Evolutionary conservation across 2,113 vertebrate genomes (phyloP).

Genomic region (Apeltes quadracus): DNA sequence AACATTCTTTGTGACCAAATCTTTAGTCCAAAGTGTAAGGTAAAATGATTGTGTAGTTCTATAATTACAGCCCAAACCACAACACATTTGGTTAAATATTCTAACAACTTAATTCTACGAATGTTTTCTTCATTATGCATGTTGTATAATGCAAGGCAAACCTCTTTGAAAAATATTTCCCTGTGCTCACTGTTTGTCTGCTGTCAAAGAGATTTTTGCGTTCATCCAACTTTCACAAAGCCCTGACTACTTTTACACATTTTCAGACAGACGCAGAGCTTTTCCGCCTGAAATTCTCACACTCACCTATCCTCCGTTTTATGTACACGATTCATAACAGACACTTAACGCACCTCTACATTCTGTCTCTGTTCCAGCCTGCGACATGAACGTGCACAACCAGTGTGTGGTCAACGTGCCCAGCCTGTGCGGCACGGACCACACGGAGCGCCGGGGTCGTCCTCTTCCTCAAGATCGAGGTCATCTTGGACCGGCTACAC

Average conservation of each 20-base stretch:
- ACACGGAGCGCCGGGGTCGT: constrained; percentile 94
- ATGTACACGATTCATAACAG: neutral
- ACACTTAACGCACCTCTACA: neutral
- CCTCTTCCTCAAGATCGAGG: constrained; percentile 93
- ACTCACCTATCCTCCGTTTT: neutral
- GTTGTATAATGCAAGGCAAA: neutral
- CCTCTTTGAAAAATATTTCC: neutral
- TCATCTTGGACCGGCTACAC: constrained; percentile 87
- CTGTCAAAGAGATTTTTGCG: neutral
- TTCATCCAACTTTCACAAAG: neutral
- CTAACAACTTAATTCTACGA: neutral
- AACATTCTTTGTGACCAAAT: neutral
- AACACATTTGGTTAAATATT: neutral
- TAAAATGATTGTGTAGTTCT: no score
- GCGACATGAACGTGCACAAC: constrained; percentile 98
- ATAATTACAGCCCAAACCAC: neutral
- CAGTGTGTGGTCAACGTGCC: constrained; percentile 96
- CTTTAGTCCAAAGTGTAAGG: neutral
- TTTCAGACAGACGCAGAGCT: neutral
- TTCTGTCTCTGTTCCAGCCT: constrained; percentile 81
- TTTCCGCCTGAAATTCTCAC: no score
- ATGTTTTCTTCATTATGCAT: neutral
- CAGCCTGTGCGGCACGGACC: constrained; percentile 95
- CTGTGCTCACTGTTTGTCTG: neutral
- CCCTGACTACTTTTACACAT: constrained; percentile 6